Evolutionary conservation across 2,888 invertebrate genomes (phyloP).

Genomic region (Mesorhabditis sp.): DNA sequence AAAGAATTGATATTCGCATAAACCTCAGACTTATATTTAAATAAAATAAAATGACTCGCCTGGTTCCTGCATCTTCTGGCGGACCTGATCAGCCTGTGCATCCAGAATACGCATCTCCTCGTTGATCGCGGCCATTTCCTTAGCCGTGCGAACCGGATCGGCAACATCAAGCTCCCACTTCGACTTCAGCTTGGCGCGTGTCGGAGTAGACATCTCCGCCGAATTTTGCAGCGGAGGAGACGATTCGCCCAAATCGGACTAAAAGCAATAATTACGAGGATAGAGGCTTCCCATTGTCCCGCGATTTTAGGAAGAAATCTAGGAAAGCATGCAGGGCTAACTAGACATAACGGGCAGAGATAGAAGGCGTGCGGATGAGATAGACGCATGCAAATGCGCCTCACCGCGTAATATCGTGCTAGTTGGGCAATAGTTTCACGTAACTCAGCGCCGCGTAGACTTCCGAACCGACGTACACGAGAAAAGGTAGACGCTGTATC

Average conservation of each 20-base stretch:
- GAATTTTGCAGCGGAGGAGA: too few relatives aligned
- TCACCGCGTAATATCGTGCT: conserved; percentile 30
- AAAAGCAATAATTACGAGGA: too few relatives aligned
- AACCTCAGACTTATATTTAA: background rate
- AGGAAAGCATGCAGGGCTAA: too few relatives aligned
- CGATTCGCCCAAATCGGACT: too few relatives aligned
- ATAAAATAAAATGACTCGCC: conserved; percentile 10
- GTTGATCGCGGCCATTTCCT: conserved; percentile 26
- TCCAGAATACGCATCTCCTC: conserved; percentile 23
- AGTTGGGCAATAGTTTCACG: conserved; percentile 42
- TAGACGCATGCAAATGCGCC: too few relatives aligned
- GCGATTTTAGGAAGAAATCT: too few relatives aligned
- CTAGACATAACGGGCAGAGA: too few relatives aligned
- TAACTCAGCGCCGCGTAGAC: conserved; percentile 49
- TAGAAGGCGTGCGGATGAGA: too few relatives aligned
- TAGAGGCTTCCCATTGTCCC: too few relatives aligned
- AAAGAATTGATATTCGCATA: background rate
- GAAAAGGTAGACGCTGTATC: conserved; percentile 33
- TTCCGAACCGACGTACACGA: conserved; percentile 47
- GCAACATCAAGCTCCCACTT: conserved; percentile 43
- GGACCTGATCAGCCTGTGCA: conserved; percentile 27
- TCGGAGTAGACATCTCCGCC: conserved; percentile 25
- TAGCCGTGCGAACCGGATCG: conserved; percentile 30
- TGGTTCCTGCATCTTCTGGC: conserved; percentile 25
- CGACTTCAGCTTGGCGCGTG: conserved; percentile 33